Base-by-base conservation (phyloP, 2,888 invertebrate species). In the Epinotia nisella region DNA sequence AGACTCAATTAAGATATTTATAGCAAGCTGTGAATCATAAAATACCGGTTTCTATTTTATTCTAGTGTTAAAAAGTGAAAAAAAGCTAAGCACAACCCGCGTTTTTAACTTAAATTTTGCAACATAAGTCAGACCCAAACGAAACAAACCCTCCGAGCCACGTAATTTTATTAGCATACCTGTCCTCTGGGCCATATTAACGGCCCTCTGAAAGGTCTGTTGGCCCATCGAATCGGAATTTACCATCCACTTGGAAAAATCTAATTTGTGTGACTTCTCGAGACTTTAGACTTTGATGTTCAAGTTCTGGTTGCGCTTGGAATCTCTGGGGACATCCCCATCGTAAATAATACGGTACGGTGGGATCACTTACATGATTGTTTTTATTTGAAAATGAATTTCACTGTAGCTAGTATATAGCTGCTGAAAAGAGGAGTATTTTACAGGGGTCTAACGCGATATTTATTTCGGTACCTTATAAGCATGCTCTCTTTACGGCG, bases 141-240 rank as follows among this genome's bases (percentile, higher is more conserved):
- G 56, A 17, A 62, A 61, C 24, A 41, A 56, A 55, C 74, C 70
- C 61, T 76, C 70, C 60, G 64, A 73, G 75, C 71, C 76, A 74
- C 76, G 76, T 77, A 76, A 78, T 77, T 76, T 71, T 78, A 77
- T 76, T 76, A 78, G 70, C 74, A 75, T 76, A 71, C 66, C 75
- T 74, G 71, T 76, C 75, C 74, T 71, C 56, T 64, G 70, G 74
- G 67, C 69, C 66, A 74, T 71, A 72, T 75, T 76, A 73, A 76
- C 74, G 60, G 49, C 62, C 69, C 62, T 73, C 29, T 1, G 24
- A 58, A 67, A 68, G 62, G 62, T 59, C 62, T 39, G 62, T 59
- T 35, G 68, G 64, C 56, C 72, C 61, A 58, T 64, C 64, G 62
- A 41, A 53, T 45, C 39, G n/a, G 21, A 62, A 45, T 62, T 67